Conservation (phyloP, 2,797 vertebrate genomes). For the Synaphobranchus kaupii region DNA sequence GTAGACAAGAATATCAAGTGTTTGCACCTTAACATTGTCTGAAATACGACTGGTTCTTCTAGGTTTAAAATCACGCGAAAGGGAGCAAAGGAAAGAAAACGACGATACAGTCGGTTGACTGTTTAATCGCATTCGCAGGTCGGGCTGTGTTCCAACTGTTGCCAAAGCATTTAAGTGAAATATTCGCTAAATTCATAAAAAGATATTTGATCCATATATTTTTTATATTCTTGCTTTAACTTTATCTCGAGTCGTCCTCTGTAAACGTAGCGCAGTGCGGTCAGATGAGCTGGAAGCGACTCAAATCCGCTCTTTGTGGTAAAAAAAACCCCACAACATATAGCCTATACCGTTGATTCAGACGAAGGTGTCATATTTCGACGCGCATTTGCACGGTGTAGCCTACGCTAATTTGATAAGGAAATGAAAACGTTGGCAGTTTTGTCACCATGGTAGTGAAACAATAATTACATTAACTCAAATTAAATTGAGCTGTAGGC, state of each 20-base stretch:
- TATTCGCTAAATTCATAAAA: constrained; percentile 7
- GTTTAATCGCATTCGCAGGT: constrained; percentile 27
- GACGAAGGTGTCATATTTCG: constrained; percentile 10
- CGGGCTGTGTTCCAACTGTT: constrained; percentile 71
- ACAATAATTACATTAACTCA: constrained; percentile 20
- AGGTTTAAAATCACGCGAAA: constrained; percentile 10
- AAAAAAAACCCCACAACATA: constrained; percentile 12
- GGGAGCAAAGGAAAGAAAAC: constrained; percentile 27
- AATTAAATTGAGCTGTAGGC: constrained; percentile 8
- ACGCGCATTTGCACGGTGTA: background rate
- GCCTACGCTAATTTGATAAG: constrained; percentile 14
- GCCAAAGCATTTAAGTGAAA: constrained; percentile 51
- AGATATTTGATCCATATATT: constrained; percentile 16
- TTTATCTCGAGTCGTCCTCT: constrained; percentile 58
- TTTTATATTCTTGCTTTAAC: constrained; percentile 55
- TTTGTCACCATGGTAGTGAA: background rate
- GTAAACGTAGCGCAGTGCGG: constrained; percentile 73
- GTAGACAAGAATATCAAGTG: background rate
- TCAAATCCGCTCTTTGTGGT: constrained; percentile 36
- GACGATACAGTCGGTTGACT: constrained; percentile 42
- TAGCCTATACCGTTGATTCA: background rate
- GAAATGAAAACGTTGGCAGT: background rate
- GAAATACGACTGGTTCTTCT: background rate
- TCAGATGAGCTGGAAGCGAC: constrained; percentile 52
- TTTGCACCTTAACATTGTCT: background rate